Evolutionary conservation across 2,113 vertebrate genomes (phyloP).

Genomic region (Erpornis zantholeuca): DNA sequence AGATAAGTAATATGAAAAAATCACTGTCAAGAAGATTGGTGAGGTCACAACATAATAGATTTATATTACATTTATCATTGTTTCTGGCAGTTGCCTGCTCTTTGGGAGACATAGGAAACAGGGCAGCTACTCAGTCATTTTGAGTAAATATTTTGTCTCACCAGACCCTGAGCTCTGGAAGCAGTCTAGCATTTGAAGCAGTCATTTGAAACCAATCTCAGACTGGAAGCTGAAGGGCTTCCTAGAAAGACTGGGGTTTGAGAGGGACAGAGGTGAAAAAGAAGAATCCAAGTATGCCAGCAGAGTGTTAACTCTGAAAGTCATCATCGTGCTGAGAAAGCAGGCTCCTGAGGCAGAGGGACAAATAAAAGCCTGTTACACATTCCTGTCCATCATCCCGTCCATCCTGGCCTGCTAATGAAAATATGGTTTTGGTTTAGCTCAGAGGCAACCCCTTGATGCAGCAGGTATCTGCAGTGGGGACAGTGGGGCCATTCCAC

Average conservation of each 20-base stretch:
- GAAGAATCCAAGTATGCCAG: not conserved
- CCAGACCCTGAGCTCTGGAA: not conserved
- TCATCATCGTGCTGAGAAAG: not conserved
- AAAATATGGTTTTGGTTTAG: not conserved
- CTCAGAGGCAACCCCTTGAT: not conserved
- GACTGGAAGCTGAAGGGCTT: not conserved
- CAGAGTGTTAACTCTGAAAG: not conserved
- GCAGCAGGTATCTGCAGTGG: not conserved
- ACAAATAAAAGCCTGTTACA: not conserved
- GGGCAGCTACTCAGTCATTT: not conserved
- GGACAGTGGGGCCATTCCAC: not conserved
- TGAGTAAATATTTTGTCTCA: not conserved
- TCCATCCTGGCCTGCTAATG: not conserved
- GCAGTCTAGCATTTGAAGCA: not conserved
- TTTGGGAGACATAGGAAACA: not conserved
- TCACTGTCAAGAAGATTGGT: not conserved
- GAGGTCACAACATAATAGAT: not conserved
- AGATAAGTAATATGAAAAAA: not conserved
- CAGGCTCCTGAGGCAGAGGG: not conserved
- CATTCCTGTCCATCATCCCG: not conserved
- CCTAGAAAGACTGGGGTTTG: not conserved
- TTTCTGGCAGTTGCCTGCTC: not conserved
- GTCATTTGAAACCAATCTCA: not conserved
- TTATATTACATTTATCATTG: not conserved
- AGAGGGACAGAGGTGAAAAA: not conserved